Conservation (phyloP, 2,888 invertebrate species). For the Diachrysia chrysitis region DNA sequence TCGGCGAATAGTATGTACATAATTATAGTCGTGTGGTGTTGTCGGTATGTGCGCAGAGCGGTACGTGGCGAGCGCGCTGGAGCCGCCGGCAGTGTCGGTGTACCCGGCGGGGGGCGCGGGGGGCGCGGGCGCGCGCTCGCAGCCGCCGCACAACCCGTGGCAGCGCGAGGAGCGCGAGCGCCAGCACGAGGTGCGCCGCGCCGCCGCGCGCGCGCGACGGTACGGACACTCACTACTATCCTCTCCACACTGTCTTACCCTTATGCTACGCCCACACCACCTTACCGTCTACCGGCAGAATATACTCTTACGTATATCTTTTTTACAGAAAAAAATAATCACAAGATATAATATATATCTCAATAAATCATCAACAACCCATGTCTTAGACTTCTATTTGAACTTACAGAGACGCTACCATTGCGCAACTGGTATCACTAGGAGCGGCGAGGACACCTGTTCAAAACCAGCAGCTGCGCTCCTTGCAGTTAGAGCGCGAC, state of each 20-base stretch:
- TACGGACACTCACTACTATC: slow-evolving; percentile 27
- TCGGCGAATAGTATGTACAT: too few species aligned
- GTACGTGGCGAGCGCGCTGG: slow-evolving; percentile 92
- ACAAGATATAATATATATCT: too few species aligned
- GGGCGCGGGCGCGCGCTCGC: slow-evolving; percentile 92
- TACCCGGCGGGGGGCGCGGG: slow-evolving; percentile 84
- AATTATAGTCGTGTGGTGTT: too few species aligned
- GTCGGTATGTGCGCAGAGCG: slow-evolving; percentile 66
- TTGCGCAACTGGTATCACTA: slow-evolving; percentile 92
- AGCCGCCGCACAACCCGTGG: slow-evolving; percentile 94
- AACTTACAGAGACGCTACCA: slow-evolving; percentile 94
- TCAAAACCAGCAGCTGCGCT: slow-evolving; percentile 96
- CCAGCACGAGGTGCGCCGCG: slow-evolving; percentile 81
- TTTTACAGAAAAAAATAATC: too few species aligned
- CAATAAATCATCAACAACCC: too few species aligned
- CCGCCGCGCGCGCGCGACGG: slow-evolving; percentile 73
- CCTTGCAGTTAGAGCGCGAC: slow-evolving; percentile 97
- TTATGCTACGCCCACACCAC: too few species aligned
- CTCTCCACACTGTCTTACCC: neutral
- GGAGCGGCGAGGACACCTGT: slow-evolving; percentile 91
- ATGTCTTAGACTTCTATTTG: too few species aligned
- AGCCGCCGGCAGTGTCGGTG: slow-evolving; percentile 93
- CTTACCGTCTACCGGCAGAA: too few species aligned
- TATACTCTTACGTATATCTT: too few species aligned
- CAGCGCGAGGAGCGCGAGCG: slow-evolving; percentile 97